These are phyloP conservation scores for Pithys albifrons DNA, from an alignment of 2,113 vertebrate species.

Conservation along the genomic window DNA sequence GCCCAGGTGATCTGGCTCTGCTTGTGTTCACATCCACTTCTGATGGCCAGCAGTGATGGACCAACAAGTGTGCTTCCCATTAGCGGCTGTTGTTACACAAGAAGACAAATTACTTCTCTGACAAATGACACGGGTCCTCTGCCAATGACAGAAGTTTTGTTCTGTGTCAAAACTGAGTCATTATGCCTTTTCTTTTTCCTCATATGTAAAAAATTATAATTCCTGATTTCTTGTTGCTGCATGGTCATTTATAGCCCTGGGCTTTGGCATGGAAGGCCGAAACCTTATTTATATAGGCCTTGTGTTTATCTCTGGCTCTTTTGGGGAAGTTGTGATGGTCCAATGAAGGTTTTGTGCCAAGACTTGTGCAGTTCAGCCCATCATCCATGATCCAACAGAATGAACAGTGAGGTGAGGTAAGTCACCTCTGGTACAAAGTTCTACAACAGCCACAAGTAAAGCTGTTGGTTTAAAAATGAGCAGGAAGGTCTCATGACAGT, in stretches of 20 bases:
- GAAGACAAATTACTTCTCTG: background rate
- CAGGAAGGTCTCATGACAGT: background rate
- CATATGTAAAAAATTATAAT: background rate
- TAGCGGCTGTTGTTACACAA: conserved; percentile 22
- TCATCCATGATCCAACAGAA: background rate
- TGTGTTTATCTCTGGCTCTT: background rate
- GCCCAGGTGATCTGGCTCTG: background rate
- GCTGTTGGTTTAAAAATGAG: background rate
- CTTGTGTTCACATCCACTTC: background rate
- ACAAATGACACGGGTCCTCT: background rate
- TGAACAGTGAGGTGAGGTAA: background rate
- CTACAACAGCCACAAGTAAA: background rate
- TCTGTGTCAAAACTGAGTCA: background rate
- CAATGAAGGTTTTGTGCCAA: background rate
- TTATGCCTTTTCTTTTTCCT: background rate
- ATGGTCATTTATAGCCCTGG: background rate
- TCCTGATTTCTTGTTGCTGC: background rate
- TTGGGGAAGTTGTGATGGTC: background rate
- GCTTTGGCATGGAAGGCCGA: background rate
- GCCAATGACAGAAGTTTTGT: background rate
- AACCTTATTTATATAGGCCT: background rate
- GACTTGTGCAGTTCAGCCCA: background rate
- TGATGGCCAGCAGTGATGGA: background rate
- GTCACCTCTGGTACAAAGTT: background rate
- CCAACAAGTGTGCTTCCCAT: background rate